Conservation (phyloP, 2,797 vertebrate species). For the Amblyopsis hoosieri region DNA sequence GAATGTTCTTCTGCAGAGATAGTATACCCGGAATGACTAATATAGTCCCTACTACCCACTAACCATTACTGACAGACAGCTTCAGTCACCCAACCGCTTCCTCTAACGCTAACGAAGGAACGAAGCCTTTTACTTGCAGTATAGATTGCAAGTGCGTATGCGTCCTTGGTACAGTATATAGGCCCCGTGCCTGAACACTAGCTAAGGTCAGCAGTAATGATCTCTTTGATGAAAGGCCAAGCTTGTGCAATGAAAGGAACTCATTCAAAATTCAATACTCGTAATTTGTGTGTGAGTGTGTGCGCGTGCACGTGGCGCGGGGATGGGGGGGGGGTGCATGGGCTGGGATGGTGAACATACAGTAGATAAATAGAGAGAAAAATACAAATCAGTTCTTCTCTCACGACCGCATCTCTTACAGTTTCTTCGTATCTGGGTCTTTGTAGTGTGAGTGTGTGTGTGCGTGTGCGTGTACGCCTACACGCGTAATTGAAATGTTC, state of each 20-base stretch:
- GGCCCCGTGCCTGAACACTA: no score
- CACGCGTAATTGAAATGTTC: conserved; percentile 78
- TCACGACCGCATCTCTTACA: conserved; percentile 68
- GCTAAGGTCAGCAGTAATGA: not conserved
- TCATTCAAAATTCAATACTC: conserved; percentile 61
- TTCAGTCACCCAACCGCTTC: no score
- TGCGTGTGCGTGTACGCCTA: no score
- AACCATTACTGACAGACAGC: no score
- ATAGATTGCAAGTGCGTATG: no score
- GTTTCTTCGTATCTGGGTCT: conserved; percentile 75
- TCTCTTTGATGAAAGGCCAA: conserved; percentile 46
- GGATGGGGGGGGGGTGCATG: not conserved
- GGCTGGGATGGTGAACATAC: conserved; percentile 25
- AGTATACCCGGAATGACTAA: no score
- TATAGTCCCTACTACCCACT: no score
- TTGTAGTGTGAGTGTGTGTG: conserved; percentile 71
- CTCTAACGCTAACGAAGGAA: no score
- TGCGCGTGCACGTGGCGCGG: not conserved
- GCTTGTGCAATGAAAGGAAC: conserved; percentile 59
- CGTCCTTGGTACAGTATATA: no score
- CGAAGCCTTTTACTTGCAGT: no score
- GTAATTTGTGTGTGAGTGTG: conserved; percentile 55
- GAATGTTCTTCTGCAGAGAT: no score
- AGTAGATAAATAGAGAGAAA: conserved; percentile 52
- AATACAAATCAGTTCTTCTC: conserved; percentile 74